Conservation (phyloP, 2,888 invertebrate species). For the Flexamia atlantica region DNA sequence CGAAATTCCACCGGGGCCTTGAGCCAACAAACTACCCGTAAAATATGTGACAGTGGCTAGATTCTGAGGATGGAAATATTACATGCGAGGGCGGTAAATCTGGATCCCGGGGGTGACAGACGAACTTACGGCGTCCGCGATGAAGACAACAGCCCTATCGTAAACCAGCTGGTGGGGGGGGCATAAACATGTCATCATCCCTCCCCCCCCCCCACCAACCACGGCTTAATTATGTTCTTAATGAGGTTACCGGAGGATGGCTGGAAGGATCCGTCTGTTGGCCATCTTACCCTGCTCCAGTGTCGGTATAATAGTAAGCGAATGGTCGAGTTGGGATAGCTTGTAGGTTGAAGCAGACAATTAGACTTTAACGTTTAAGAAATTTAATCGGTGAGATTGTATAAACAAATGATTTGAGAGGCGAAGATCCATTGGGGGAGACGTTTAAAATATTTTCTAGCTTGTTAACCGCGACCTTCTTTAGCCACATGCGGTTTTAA, state of each 20-base stretch:
- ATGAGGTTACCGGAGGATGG: slow-evolving; percentile 43
- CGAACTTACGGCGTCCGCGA: slow-evolving; percentile 30
- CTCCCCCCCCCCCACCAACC: not conserved
- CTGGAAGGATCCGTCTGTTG: not conserved
- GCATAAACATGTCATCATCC: slow-evolving; percentile 58
- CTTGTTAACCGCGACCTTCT: no score
- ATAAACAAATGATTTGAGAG: no score
- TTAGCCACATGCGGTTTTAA: no score
- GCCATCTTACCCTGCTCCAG: no score
- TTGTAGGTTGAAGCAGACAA: no score
- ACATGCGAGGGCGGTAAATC: slow-evolving; percentile 40
- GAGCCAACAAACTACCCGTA: slow-evolving; percentile 24
- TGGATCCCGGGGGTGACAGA: slow-evolving; percentile 4
- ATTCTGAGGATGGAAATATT: slow-evolving; percentile 48
- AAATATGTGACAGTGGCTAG: slow-evolving; percentile 39
- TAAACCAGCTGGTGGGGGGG: slow-evolving; percentile 37
- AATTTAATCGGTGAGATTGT: no score
- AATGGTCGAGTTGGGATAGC: no score
- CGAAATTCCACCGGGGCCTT: slow-evolving; percentile 16
- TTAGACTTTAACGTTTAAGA: no score
- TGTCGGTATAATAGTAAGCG: no score
- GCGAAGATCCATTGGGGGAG: no score
- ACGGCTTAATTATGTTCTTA: slow-evolving; percentile 55
- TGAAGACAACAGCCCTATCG: slow-evolving; percentile 42
- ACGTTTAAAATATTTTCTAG: no score